phyloP scores from a whole-genome alignment of 2,113 vertebrate genomes.

The Craseonycteris thonglongyai region DNA sequence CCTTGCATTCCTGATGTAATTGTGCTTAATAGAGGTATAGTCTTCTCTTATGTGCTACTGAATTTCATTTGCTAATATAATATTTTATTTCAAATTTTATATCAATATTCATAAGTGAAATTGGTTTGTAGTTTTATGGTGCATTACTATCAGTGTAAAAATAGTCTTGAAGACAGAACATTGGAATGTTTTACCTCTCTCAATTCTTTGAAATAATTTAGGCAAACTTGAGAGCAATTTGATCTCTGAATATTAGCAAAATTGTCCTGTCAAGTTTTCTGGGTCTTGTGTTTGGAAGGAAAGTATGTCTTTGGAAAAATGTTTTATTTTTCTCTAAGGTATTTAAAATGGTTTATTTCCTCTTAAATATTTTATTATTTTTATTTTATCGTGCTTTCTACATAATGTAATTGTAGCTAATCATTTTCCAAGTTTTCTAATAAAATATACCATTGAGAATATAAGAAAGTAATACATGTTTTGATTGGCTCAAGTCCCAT shows the following conservation, averaged over 20 bases:
- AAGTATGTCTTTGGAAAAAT: neutral
- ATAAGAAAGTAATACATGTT: neutral
- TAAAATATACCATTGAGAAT: neutral
- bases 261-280: neutral
- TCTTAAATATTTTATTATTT: constrained; percentile 35
- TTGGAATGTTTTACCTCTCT: neutral
- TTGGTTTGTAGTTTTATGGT: neutral
- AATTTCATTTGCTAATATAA: constrained; percentile 2
- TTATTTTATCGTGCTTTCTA: neutral
- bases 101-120: neutral
- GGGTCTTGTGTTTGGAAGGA: neutral
- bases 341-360: neutral
- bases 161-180: neutral
- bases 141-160: neutral
- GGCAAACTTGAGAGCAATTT: neutral
- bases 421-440: neutral
- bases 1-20: constrained; percentile 26
- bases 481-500: neutral
- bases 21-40: neutral
- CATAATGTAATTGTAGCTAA: neutral
- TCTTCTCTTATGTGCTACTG: neutral
- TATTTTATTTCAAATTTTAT: neutral
- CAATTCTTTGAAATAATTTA: neutral
- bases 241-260: neutral
- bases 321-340: neutral